These are phyloP conservation scores for Tetragonula carbonaria DNA, from an alignment of 2,888 invertebrate genomes.

Conservation along the genomic window DNA sequence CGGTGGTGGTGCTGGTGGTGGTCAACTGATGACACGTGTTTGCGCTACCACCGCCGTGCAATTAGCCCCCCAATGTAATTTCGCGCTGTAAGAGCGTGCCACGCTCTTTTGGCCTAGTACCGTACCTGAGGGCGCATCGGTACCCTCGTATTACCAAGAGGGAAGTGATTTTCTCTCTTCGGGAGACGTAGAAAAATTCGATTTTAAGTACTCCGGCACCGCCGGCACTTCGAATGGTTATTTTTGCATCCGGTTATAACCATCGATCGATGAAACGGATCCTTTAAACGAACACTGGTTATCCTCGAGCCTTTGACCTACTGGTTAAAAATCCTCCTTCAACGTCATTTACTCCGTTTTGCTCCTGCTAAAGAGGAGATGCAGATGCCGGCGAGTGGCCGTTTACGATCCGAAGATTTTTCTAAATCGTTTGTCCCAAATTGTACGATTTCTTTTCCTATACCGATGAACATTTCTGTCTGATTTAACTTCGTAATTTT, in stretches of 20 bases:
- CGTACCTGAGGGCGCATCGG: conserved; percentile 67
- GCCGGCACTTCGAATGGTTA: conserved; percentile 36
- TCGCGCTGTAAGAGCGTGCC: conserved; percentile 74
- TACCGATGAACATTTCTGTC: no score
- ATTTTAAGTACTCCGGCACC: conserved; percentile 50
- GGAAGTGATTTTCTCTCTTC: conserved; percentile 67
- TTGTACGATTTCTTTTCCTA: no score
- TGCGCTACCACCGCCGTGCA: conserved; percentile 79
- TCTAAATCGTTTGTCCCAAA: background rate
- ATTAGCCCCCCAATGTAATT: conserved; percentile 80
- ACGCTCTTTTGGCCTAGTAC: conserved; percentile 75
- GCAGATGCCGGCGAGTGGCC: background rate
- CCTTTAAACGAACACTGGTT: conserved; percentile 10
- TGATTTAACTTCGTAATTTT: no score
- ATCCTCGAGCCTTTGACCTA: conserved; percentile 47
- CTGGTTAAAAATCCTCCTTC: conserved; percentile 37
- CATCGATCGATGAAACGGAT: conserved; percentile 18
- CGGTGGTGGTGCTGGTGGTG: conserved; percentile 65
- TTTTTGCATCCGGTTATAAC: conserved; percentile 52
- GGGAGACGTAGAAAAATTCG: conserved; percentile 64
- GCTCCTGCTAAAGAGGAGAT: background rate
- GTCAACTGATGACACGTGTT: conserved; percentile 81
- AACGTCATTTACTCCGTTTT: background rate
- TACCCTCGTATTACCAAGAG: conserved; percentile 69
- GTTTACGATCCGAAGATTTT: background rate